Evolutionary conservation across 2,113 vertebrate species (phyloP).

Genomic region (Oxygymnocypris stewartii): DNA sequence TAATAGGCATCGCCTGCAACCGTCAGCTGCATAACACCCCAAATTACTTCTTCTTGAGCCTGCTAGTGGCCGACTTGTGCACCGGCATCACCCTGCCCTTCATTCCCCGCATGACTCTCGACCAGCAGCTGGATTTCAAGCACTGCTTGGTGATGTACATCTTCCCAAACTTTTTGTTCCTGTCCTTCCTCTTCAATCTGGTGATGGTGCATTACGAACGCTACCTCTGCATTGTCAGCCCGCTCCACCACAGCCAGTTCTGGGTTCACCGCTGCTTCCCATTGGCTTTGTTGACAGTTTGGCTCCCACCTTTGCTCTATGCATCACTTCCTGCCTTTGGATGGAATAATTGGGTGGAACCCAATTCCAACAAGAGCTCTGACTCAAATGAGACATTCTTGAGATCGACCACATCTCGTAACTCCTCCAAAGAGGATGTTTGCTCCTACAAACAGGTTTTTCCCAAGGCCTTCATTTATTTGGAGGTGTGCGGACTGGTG

Average conservation of each 20-base stretch:
- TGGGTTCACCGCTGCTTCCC: slow-evolving; percentile 80
- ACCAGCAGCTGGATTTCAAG: slow-evolving; percentile 68
- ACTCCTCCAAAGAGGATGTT: slow-evolving; percentile 7
- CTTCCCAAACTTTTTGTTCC: slow-evolving; percentile 86
- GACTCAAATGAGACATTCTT: neutral
- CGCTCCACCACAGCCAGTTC: slow-evolving; percentile 74
- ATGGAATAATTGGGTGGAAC: slow-evolving; percentile 80
- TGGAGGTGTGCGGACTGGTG: slow-evolving; percentile 86
- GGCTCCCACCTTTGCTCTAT: slow-evolving; percentile 79
- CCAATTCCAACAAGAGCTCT: slow-evolving; percentile 49
- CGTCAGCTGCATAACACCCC: slow-evolving; percentile 81
- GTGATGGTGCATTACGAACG: slow-evolving; percentile 87
- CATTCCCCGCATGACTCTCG: slow-evolving; percentile 75
- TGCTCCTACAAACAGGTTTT: slow-evolving; percentile 71
- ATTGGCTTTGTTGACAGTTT: slow-evolving; percentile 74
- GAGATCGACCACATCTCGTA: slow-evolving; percentile 65
- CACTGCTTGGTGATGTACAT: slow-evolving; percentile 78
- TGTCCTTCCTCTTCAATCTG: slow-evolving; percentile 86
- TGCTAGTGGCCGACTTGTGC: slow-evolving; percentile 81
- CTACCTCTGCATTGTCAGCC: slow-evolving; percentile 78
- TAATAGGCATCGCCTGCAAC: slow-evolving; percentile 80
- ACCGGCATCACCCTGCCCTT: slow-evolving; percentile 80
- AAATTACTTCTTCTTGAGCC: slow-evolving; percentile 88
- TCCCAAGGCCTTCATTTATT: slow-evolving; percentile 81
- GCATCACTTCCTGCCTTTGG: slow-evolving; percentile 83